phyloP scores from a whole-genome alignment of 2,113 vertebrate species.

The Pipra filicauda region DNA sequence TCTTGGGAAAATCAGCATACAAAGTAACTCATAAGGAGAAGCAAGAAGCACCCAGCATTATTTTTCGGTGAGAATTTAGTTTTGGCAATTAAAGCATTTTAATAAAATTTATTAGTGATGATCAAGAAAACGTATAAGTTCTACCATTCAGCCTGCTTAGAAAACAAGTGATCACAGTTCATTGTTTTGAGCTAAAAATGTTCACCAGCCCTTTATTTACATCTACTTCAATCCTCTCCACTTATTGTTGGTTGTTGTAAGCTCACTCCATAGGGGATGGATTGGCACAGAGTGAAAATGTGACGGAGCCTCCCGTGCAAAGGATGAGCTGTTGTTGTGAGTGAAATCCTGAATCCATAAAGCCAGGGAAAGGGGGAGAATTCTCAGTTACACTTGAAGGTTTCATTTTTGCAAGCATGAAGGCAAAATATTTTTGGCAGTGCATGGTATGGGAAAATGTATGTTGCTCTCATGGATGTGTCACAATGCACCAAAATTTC shows the following conservation, averaged over 20 bases:
- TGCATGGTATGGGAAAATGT: not conserved
- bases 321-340: not conserved
- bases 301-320: not conserved
- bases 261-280: not conserved
- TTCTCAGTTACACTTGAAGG: not conserved
- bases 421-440: not conserved
- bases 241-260: conserved; percentile 30
- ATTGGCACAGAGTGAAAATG: not conserved
- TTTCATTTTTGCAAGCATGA: not conserved
- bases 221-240: not conserved
- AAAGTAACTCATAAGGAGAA: not conserved
- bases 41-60: not conserved
- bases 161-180: not conserved
- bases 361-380: not conserved
- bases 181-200: conserved; percentile 18
- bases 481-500: not conserved
- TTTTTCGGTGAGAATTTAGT: not conserved
- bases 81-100: not conserved
- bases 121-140: not conserved
- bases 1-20: not conserved
- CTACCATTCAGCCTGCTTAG: not conserved
- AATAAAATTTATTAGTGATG: not conserved
- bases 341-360: not conserved
- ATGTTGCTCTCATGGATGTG: not conserved
- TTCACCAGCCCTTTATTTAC: conserved; percentile 31